Conservation (phyloP, 2,113 vertebrate species). For the Oncorhynchus tshawytscha region DNA sequence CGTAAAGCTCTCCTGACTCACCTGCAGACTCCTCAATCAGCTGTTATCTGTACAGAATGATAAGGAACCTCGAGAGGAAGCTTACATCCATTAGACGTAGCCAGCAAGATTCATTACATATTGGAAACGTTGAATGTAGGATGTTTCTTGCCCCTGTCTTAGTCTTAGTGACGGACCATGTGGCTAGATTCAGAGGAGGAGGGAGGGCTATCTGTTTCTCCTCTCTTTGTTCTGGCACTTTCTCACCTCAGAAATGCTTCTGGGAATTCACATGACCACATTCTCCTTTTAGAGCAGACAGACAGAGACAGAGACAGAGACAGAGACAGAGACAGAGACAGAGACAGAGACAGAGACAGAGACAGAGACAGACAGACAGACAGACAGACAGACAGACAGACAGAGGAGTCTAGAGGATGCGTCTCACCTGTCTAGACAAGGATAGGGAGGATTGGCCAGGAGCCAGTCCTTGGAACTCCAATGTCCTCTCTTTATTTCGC, state of each 20-base stretch:
- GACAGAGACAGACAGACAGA: neutral
- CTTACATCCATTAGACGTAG: conserved; percentile 19
- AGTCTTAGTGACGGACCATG: neutral
- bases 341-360: neutral
- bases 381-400: neutral
- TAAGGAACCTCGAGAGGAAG: conserved; percentile 46
- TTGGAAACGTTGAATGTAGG: conserved; percentile 20
- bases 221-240: neutral
- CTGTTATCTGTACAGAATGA: conserved; percentile 30
- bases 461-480: neutral
- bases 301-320: neutral
- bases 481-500: neutral
- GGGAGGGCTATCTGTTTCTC: neutral
- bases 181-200: neutral
- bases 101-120: conserved; percentile 33
- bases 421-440: neutral
- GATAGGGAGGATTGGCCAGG: neutral
- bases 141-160: neutral
- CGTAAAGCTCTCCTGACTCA: conserved; percentile 40
- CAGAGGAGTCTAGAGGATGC: neutral
- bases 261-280: neutral
- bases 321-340: no score
- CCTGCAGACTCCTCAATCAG: conserved; percentile 50
- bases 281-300: neutral
- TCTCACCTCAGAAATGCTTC: neutral